Base-by-base conservation (phyloP, 30 jellyfish, hydroid and myxozoan genomes). In the Aurelia aurita region DNA sequence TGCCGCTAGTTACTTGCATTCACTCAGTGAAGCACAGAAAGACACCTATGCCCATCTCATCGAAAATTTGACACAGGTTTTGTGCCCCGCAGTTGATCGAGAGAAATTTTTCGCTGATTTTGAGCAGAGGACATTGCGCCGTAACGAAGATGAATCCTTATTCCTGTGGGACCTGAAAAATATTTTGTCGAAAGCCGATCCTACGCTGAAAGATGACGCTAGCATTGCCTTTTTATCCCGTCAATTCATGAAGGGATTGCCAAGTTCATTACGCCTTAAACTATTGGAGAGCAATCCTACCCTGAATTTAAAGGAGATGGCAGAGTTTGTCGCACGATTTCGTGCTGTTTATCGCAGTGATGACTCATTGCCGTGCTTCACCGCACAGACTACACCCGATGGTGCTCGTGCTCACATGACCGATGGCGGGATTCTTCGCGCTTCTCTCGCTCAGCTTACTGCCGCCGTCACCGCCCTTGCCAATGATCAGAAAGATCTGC, bases 41-140 rank as follows among this genome's bases (percentile, higher is more conserved):
- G 85, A 72, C 20, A 43, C 47, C 4, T 72, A 22, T 14, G 72
- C 51, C 2, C 9, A 14, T 5, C 72, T 54, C 16, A 9, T 53
- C 27, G 39, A 44, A 23, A 5, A 25, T 22, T 51, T 72, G 20
- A 44, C 13, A 1, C 0, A 12, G 14, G 73, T 47, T 21, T 25
- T 72, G 18, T 72, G 85, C 72, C 71, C 85, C 7, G 51, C 34
- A 2, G 72, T 72, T 22, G 72, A 72, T 72, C 72, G 85, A 9
- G 85, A 47, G 29, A 44, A 10, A 2, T 72, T 18, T 20, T 72
- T 5, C 20, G 61, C 64, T 0, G 61, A 31, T 25, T 68, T 68
- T 29, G 61, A 68, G 18, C 16, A n/a, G 18, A 19, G 80, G 13
- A 7, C 20, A 5, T 10, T 68, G 65, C 80, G 80, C 25, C 80